Conservation (phyloP, 2,888 invertebrate species). For the Drosophila pseudotakahashii region DNA sequence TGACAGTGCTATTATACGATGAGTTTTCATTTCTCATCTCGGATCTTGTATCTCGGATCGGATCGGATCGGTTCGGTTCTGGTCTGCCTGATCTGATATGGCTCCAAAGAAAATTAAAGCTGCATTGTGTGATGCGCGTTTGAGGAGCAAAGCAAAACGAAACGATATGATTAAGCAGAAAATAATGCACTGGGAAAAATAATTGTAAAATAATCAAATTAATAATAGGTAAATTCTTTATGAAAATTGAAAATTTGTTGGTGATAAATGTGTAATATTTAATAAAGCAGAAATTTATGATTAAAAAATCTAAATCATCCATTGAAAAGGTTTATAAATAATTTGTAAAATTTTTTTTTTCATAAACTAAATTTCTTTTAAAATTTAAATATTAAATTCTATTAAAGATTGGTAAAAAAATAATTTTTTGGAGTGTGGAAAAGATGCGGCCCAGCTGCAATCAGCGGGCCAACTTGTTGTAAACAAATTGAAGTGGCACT, state of each 20-base stretch:
- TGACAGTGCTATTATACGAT: constrained; percentile 72
- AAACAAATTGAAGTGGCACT: constrained; percentile 72
- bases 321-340: no score
- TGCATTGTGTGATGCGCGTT: constrained; percentile 55
- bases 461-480: constrained; percentile 63
- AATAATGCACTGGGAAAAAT: constrained; percentile 16
- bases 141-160: constrained; percentile 39
- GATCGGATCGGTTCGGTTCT: constrained; percentile 17
- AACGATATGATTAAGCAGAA: constrained; percentile 64
- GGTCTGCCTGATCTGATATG: constrained; percentile 15
- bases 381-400: background rate
- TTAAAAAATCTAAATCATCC: no score
- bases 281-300: no score
- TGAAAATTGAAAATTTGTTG: no score
- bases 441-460: constrained; percentile 51
- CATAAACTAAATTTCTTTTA: no score
- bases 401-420: background rate
- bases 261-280: no score
- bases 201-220: background rate
- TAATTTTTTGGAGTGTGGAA: constrained; percentile 11
- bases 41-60: background rate
- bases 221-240: no score
- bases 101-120: constrained; percentile 62
- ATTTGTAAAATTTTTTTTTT: no score
- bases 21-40: constrained; percentile 65